Base-by-base conservation (phyloP, 2,797 vertebrate species). In the Selene dorsalis region DNA sequence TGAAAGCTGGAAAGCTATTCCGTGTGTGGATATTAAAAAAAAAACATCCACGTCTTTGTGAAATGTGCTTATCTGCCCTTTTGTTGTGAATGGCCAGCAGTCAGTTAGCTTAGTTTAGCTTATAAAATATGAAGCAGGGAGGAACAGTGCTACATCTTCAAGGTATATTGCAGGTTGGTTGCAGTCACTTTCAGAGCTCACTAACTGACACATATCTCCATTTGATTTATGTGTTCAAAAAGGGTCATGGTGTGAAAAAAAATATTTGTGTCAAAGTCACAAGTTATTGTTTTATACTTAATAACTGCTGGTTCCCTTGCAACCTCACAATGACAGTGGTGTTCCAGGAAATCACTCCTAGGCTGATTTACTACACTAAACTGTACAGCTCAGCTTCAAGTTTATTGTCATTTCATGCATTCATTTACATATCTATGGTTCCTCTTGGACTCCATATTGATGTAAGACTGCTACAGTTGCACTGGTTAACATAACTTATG, bases 371-470 rank as follows among this genome's bases (percentile, higher is more conserved):
- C 39, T 47, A 26, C 32, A 45, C 17, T 45, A 4, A 45, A 35
- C 26, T 16, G 24, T 26, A 35, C 32, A 22, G 50, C 5, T 50
- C n/a, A 22, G 50, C 2, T 52, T 13, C 7, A 48, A n/a, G 48
- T n/a, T n/a, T 48, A 48, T 48, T 52, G 50, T 52, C 22, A 24
- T 52, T 52, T 52, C n/a, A 55, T 55, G 52, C 13, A 55, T 55
- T 55, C 24, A 55, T 26, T 28, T 55, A 26, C 14, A 55, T 55
- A 16, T 14, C 26, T 17, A 28, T 12, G 6, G 14, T 16, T 55
- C 24, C 24, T 55, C 24, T 16, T 8, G 13, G 52, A 55, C 24
- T 6, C 5, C 52, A 55, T 13, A 30, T 22, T 14, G 8, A 47
- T 13, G 8, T 47, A 20, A n/a, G 24, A 18, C 35, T 47, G 39